phyloP scores from a whole-genome alignment of 1,140 invertebrate species.

The Pemphigus obesinymphae region DNA sequence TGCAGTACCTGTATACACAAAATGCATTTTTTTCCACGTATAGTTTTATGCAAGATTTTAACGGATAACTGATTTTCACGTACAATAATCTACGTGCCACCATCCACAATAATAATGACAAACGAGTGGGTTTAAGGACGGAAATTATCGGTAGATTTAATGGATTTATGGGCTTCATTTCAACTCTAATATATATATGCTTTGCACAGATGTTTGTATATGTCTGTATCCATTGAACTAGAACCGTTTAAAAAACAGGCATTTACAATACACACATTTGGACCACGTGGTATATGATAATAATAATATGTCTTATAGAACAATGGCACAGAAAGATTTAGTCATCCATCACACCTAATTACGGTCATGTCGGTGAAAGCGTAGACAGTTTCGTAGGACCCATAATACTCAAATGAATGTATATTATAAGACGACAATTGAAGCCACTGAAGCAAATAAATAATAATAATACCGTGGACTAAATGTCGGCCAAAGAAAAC shows the following conservation, averaged over 20 bases:
- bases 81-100: too few relatives aligned
- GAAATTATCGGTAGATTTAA: too few relatives aligned
- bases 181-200: too few relatives aligned
- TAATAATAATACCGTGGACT: background rate
- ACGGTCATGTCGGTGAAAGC: constrained; percentile 30
- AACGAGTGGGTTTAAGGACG: too few relatives aligned
- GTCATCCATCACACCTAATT: constrained; percentile 38
- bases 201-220: too few relatives aligned
- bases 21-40: too few relatives aligned
- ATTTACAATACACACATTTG: background rate
- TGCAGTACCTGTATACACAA: too few relatives aligned
- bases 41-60: too few relatives aligned
- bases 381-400: background rate
- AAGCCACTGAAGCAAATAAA: constrained; percentile 13
- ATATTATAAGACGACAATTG: background rate
- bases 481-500: background rate
- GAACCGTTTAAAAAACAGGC: background rate
- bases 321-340: constrained; percentile 28
- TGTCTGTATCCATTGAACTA: background rate
- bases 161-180: too few relatives aligned
- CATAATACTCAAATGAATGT: background rate
- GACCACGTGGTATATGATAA: background rate
- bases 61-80: too few relatives aligned
- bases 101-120: too few relatives aligned
- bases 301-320: background rate